Base-by-base conservation (phyloP, 2,888 invertebrate genomes). In the Axea sp. region DNA sequence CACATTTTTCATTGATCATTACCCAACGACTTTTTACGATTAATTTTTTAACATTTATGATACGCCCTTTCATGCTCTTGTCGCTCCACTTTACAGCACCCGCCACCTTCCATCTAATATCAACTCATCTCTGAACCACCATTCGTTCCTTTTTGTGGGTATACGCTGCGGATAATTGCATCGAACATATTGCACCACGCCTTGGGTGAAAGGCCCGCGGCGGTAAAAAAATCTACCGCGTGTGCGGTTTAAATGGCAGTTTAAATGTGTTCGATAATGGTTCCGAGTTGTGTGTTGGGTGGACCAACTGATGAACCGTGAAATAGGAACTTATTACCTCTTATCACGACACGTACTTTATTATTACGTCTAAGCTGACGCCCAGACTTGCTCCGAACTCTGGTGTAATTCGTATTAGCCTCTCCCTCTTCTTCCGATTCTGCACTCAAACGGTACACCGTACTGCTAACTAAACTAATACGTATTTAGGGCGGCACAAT, bases 251-350 rank as follows among this genome's bases (percentile, higher is more conserved):
- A 76, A 79, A 77, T 71, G 75, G 71, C 73, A 75, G 72, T 76
- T 57, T n/a, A n/a, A n/a, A 65, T 72, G 55, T 59, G 76, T 60
- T 69, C 68, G 75, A 73, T 60, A 75, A 73, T 76, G 76, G 76
- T 77, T 77, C 73, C 72, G 71, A 75, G 76, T 77, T 72, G 9
- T 39, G 59, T 47, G 53, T 37, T 45, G 47, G 39, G 53, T 41
- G 53, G 62, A 62, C 69, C 62, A 31, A 55, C 69, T 55, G 69
- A 71, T 84, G 82, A 84, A 83, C 82, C 81, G 83, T 84, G 84
- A 84, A 85, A 81, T 80, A 84, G 83, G 81, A 85, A 83, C 82
- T 85, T 85, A 85, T 83, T 84, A 82, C 80, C 77, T 76, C 75
- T 73, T 78, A 78, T 76, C 76, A 69, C 62, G 67, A 62, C 51